Base-by-base conservation (phyloP, 2,797 vertebrate species). In the Channallabes apus region DNA sequence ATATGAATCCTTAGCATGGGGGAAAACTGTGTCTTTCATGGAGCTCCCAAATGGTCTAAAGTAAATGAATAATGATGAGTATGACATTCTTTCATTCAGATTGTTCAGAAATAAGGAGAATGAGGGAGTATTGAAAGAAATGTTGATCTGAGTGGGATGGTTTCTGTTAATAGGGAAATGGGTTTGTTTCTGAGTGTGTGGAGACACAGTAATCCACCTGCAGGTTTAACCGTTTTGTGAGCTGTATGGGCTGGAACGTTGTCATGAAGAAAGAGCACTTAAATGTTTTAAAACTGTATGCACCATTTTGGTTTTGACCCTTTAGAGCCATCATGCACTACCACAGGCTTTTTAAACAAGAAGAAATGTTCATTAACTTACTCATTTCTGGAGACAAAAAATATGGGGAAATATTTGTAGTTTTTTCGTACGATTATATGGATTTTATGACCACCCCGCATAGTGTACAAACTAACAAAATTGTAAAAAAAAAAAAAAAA, bases 121-220 rank as follows among this genome's bases (percentile, higher is more conserved):
- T 69, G 62, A 59, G 32, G 46, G 71, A 67, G 29, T 75, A 82
- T 9, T 76, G 62, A 67, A 73, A 35, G 29, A 46, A 71, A n/a
- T 51, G 20, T 56, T 51, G 32, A 22, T n/a, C 46, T 71, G 29
- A 67, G 61, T 22, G 73, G 7, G 9, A 46, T 24, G 4, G 56
- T 56, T 54, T 62, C 14, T 64, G 4, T 18, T 71, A 61, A 59
- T 8, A 35, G 4, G 54, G 68, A 73, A 73, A 6, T 56, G 22
- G 22, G 8, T 62, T 78, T 54, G 29, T 24, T 64, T 83, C 15
- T 27, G 24, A 51, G 41, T 51, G 38, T 51, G 71, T n/a, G 41
- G 24, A 72, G 41, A 38, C 32, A 38, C 32, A 38, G 15, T 29
- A 73, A 77, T 77, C 18, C 93, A 94, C 93, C 91, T 94, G 94